Conservation (phyloP, 2,113 vertebrate genomes). For the Carollia perspicillata region DNA sequence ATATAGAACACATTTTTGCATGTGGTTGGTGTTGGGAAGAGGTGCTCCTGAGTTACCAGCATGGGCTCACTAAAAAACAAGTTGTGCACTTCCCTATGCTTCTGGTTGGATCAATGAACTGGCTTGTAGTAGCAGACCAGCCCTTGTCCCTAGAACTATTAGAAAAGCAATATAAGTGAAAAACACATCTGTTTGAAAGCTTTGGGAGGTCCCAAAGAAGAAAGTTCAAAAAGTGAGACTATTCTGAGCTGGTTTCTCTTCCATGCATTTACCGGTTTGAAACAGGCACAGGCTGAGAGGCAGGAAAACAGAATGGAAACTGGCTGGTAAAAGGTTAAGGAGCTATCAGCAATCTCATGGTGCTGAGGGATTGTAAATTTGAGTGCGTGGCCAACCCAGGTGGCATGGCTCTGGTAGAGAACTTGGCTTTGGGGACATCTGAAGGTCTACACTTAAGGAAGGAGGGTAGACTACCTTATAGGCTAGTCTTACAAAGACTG, state of each 20-base stretch:
- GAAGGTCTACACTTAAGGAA: background rate
- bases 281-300: background rate
- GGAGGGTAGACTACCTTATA: background rate
- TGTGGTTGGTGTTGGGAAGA: background rate
- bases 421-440: background rate
- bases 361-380: background rate
- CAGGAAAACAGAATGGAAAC: conserved; percentile 5
- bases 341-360: background rate
- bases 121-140: background rate
- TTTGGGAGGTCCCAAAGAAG: background rate
- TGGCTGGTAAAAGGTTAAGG: background rate
- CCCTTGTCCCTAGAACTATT: background rate
- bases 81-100: background rate
- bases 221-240: background rate
- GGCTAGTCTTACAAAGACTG: background rate
- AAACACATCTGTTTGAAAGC: background rate
- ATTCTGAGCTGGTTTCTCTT: background rate
- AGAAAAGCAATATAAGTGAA: background rate
- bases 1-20: background rate
- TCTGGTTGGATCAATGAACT: background rate
- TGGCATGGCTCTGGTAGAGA: background rate
- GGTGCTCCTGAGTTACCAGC: background rate
- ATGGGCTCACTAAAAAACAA: background rate
- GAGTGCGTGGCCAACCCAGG: background rate
- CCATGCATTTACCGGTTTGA: background rate